Conservation (phyloP, 1,140 invertebrate genomes). For the Philotrypesis tridentata region DNA sequence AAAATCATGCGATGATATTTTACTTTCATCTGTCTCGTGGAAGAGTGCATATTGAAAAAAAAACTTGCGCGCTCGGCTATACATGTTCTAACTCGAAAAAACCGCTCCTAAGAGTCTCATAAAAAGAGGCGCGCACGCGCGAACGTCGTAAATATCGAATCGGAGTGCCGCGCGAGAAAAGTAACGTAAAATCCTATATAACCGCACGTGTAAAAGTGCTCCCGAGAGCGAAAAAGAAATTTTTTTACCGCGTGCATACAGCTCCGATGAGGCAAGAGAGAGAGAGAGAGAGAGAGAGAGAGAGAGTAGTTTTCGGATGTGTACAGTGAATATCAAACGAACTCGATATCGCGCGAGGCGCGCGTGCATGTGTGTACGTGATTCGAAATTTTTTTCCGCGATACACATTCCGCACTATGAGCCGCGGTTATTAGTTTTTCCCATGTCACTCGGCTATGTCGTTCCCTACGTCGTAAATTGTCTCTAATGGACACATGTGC, state of each 20-base stretch:
- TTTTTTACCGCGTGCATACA: not conserved
- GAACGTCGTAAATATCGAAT: slow-evolving; percentile 40
- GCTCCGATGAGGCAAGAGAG: too few species aligned
- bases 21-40: slow-evolving; percentile 24
- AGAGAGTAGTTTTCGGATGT: not conserved
- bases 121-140: slow-evolving; percentile 15
- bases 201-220: not conserved
- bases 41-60: slow-evolving; percentile 21
- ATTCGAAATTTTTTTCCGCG: not conserved
- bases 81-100: not conserved
- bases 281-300: too few species aligned
- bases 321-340: not conserved
- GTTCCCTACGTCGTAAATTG: not conserved
- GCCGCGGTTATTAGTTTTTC: not conserved
- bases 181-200: slow-evolving; percentile 25
- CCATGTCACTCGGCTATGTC: not conserved
- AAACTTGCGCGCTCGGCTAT: not conserved
- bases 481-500: not conserved
- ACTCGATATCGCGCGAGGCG: too few species aligned
- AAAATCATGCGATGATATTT: not conserved
- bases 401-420: too few species aligned
- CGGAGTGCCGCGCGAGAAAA: not conserved
- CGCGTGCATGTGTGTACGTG: too few species aligned
- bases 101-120: slow-evolving; percentile 25
- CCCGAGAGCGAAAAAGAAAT: not conserved